phyloP scores from a whole-genome alignment of 1,140 invertebrate species.

The Araneus ventricosus region DNA sequence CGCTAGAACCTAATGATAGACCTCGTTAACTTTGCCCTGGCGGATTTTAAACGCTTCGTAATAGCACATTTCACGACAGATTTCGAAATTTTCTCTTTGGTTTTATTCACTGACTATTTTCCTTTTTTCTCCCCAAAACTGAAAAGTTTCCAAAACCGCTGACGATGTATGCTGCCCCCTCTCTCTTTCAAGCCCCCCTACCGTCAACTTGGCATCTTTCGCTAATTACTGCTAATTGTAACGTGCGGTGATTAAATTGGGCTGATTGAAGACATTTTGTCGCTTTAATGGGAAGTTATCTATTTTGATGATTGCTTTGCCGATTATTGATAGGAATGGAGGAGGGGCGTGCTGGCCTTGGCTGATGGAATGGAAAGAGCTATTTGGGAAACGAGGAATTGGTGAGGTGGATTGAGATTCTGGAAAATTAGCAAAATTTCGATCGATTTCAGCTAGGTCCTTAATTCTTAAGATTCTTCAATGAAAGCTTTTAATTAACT shows the following conservation, averaged over 20 bases:
- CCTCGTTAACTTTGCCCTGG: not conserved
- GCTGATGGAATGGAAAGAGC: not conserved
- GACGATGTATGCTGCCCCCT: not conserved
- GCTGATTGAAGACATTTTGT: constrained; percentile 20
- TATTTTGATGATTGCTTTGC: constrained; percentile 40
- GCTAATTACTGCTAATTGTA: constrained; percentile 47
- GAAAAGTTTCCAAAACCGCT: not conserved
- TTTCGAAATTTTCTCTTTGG: not conserved
- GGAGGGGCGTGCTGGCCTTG: not conserved
- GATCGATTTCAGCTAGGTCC: not conserved
- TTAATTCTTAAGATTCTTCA: too few relatives aligned
- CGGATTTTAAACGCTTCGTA: not conserved
- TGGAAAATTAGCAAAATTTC: not conserved
- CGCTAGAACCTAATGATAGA: not conserved
- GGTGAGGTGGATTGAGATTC: not conserved
- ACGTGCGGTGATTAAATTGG: constrained; percentile 43
- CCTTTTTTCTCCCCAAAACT: not conserved
- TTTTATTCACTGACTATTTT: not conserved
- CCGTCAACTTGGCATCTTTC: not conserved
- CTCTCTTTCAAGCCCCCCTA: not conserved
- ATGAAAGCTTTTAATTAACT: too few relatives aligned
- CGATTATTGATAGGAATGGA: constrained; percentile 47
- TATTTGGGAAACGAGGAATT: not conserved
- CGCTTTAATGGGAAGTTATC: constrained; percentile 30
- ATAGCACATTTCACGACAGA: constrained; percentile 28